A percentile compares a stretch with the other conserved stretches of the same genome.
phyloP scores from a whole-genome alignment of 2,888 invertebrate genomes.

The Eupithecia vulgata region DNA sequence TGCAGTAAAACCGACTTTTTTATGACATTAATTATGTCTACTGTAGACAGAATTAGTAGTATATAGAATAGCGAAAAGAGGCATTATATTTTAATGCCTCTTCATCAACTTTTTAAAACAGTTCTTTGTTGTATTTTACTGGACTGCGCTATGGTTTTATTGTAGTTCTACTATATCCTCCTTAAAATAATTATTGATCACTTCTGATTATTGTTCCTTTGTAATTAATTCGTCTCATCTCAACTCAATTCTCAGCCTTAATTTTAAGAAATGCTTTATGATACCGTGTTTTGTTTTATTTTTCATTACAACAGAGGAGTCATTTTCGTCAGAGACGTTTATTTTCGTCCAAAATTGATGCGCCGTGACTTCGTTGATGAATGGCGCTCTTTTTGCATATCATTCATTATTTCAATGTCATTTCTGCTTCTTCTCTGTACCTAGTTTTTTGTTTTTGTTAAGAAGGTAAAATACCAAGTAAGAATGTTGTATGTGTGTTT shows the following conservation, averaged over 20 bases:
- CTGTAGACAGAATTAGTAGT: too few relatives aligned
- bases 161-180: not conserved
- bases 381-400: constrained; percentile 51
- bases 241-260: not conserved
- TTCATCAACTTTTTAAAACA: too few relatives aligned
- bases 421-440: constrained; percentile 51
- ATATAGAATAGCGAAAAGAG: too few relatives aligned
- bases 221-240: not conserved
- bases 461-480: not conserved
- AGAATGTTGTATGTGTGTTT: not conserved
- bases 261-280: constrained; percentile 13
- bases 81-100: too few relatives aligned
- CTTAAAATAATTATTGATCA: not conserved
- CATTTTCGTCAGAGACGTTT: constrained; percentile 44
- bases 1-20: not conserved
- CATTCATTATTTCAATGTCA: constrained; percentile 65
- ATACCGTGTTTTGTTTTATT: constrained; percentile 29
- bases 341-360: constrained; percentile 60
- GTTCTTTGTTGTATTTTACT: not conserved
- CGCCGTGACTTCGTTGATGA: constrained; percentile 57
- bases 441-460: not conserved
- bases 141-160: not conserved
- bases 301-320: constrained; percentile 44
- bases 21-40: too few relatives aligned
- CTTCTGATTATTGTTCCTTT: not conserved